Evolutionary conservation across 2,113 vertebrate genomes (phyloP).

Genomic region (Axis porcinus): DNA sequence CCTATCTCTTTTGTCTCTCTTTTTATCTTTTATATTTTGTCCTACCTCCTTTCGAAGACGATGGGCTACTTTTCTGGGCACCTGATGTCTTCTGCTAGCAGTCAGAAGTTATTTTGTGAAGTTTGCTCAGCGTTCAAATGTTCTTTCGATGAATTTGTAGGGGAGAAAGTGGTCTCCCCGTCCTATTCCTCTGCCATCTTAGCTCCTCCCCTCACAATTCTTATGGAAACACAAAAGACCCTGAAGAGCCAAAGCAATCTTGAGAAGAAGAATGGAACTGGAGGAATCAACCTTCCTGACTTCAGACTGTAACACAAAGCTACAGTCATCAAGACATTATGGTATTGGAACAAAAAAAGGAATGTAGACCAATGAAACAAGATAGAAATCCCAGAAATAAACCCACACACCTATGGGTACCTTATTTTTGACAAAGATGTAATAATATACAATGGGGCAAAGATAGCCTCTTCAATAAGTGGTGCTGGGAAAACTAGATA

Average conservation of each 20-base stretch:
- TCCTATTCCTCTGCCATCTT: too few species aligned
- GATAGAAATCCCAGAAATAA: background rate
- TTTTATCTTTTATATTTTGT: too few species aligned
- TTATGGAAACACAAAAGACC: background rate
- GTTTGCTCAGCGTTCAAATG: too few species aligned
- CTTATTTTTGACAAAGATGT: background rate
- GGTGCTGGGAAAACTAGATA: background rate
- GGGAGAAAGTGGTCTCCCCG: too few species aligned
- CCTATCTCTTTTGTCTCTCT: too few species aligned
- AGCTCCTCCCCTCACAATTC: background rate
- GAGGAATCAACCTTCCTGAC: background rate
- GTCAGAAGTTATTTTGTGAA: too few species aligned
- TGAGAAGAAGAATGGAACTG: background rate
- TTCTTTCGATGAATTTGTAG: too few species aligned
- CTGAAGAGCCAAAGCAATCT: background rate
- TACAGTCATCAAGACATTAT: background rate
- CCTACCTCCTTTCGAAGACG: too few species aligned
- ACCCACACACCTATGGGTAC: background rate
- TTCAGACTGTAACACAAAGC: background rate
- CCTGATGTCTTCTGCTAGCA: too few species aligned
- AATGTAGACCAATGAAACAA: background rate
- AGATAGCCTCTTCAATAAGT: background rate
- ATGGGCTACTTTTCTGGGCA: too few species aligned
- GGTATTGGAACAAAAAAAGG: background rate
- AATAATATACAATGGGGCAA: background rate